These are phyloP conservation scores for Porites cylindrica DNA, from an alignment of 92 coral and sea anemone genomes.

Conservation along the genomic window DNA sequence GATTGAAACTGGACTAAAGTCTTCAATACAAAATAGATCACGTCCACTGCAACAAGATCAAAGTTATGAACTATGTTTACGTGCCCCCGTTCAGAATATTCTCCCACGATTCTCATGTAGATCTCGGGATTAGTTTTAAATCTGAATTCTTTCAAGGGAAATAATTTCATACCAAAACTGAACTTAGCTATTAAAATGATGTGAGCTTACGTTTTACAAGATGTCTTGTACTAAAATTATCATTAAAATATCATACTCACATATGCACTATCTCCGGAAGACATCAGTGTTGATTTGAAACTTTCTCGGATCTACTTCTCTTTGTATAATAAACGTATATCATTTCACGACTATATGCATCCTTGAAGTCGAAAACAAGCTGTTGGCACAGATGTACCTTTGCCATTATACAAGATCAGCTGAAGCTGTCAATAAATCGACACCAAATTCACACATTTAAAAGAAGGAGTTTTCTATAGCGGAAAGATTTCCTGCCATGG, in stretches of 20 bases:
- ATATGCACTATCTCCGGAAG: conserved; percentile 36
- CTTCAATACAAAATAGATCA: not conserved
- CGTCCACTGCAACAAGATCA: not conserved
- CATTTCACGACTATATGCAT: not conserved
- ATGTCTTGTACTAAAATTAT: not conserved
- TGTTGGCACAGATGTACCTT: not conserved
- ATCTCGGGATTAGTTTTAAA: too few species aligned
- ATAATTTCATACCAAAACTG: too few species aligned
- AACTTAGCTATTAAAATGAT: too few species aligned
- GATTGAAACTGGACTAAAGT: not conserved
- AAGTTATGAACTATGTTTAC: not conserved
- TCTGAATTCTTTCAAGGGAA: not conserved
- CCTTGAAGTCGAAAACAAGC: not conserved
- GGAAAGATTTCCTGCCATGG: conserved; percentile 30
- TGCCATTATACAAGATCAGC: not conserved
- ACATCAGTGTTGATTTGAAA: conserved; percentile 15
- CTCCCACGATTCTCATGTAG: too few species aligned
- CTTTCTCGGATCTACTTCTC: not conserved
- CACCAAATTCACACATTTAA: not conserved
- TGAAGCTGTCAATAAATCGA: not conserved
- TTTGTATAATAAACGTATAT: not conserved
- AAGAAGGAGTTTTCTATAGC: not conserved
- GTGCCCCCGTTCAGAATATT: too few species aligned
- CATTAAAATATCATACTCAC: not conserved
- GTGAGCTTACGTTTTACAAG: not conserved